Base-by-base conservation (phyloP, 2,797 vertebrate species). In the Zenarchopterus dispar region DNA sequence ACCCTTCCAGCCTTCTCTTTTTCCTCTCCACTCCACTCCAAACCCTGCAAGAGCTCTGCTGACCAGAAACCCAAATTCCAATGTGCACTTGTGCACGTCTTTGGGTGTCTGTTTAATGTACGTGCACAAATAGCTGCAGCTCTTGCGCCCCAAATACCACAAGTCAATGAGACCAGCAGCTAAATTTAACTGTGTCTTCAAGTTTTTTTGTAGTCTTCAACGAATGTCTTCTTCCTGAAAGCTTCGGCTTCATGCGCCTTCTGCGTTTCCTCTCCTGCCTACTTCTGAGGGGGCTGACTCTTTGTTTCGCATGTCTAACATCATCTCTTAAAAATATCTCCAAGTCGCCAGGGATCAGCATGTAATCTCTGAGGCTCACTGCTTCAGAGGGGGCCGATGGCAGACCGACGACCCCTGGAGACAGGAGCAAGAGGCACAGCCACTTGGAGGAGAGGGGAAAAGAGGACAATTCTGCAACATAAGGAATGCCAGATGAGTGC, bases 291-390 rank as follows among this genome's bases (percentile, higher is more conserved):
- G 57, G 66, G 24, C 39, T 31, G 19, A 28, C 62, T 73, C 78
- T 80, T 81, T 86, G 84, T 90, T 91, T 89, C 89, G 86, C 77
- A 76, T 61, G 80, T 91, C 83, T 89, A 86, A 90, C 89, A 88
- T 91, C 88, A 92, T 88, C 85, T 87, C 87, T 89, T 86, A 85
- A 88, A 92, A 91, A 91, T 88, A 92, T 91, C 84, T 88, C 59
- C 26, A 70, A 81, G 77, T 86, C 83, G 61, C 78, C 70, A 50
- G 85, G 78, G 87, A 90, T 89, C 87, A 85, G 79, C 51, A 54
- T 51, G 73, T 87, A 87, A 88, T 90, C 89, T 89, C 82, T 65
- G 63, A 48, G 67, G 78, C 85, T 90, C 78, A 51, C 62, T 63
- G 78, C 87, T 85, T 91, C 88, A 90, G 82, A 87, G 61, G 73